Conservation (phyloP, 2,113 vertebrate genomes). For the Notarius lentiginosus region DNA sequence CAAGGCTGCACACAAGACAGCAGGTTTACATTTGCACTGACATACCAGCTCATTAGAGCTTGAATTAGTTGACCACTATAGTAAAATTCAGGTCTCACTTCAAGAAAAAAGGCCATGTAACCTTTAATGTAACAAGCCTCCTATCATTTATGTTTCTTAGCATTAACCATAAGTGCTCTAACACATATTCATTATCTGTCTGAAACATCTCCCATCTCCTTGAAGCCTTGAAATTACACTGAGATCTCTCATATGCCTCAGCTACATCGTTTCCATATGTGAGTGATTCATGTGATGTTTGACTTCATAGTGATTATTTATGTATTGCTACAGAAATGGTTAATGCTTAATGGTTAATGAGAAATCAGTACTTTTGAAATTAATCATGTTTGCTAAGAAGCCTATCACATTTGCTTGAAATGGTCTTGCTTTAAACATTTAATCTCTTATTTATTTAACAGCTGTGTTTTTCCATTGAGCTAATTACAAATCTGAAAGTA, state of each 20-base stretch:
- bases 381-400: background rate
- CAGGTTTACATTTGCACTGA: background rate
- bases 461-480: slow-evolving; percentile 15
- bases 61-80: background rate
- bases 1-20: background rate
- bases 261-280: slow-evolving; percentile 19
- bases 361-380: background rate
- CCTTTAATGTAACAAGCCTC: background rate
- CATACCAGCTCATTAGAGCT: background rate
- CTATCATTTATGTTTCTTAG: background rate
- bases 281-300: slow-evolving; percentile 15
- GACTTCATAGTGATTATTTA: slow-evolving; percentile 29
- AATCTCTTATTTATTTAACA: slow-evolving; percentile 12
- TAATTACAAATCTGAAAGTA: slow-evolving; percentile 45
- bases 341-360: background rate
- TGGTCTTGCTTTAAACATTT: slow-evolving; percentile 2
- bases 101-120: background rate
- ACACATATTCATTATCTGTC: slow-evolving; percentile 29
- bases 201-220: slow-evolving; percentile 18
- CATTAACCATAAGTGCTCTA: slow-evolving; percentile 12
- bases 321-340: slow-evolving; percentile 22
- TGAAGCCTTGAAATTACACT: slow-evolving; percentile 18
- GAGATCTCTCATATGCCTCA: background rate
- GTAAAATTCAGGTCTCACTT: background rate
- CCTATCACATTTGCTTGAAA: background rate